Percentiles rank a stretch among this genome's conserved stretches.
phyloP scores from a whole-genome alignment of 2,113 vertebrate species.

The Anas platyrhynchos region DNA sequence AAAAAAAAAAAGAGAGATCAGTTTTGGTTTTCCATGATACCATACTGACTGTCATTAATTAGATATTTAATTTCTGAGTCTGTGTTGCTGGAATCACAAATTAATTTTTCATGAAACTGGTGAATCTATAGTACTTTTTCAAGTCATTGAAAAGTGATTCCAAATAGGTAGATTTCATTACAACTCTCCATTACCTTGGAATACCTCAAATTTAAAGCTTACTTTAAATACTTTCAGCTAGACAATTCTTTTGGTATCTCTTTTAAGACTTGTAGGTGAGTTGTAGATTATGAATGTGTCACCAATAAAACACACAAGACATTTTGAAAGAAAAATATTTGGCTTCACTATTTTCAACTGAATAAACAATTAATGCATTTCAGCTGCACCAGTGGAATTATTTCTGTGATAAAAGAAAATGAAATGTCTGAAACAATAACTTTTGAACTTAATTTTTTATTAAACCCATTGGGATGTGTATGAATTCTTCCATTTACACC shows the following conservation, averaged over 20 bases:
- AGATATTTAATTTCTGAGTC: conserved; percentile 47
- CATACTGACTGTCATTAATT: conserved; percentile 26
- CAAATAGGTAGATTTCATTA: background rate
- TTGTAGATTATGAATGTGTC: background rate
- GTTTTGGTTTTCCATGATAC: conserved; percentile 30
- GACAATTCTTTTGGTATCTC: background rate
- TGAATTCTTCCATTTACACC: background rate
- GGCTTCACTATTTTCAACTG: background rate
- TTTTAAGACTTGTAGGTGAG: background rate
- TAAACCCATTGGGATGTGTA: background rate
- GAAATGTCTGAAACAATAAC: background rate
- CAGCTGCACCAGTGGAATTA: background rate
- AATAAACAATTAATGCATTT: background rate
- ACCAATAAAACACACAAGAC: background rate
- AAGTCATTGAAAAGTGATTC: background rate
- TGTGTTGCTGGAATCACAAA: conserved; percentile 25
- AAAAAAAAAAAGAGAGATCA: background rate
- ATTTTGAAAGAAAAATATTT: background rate
- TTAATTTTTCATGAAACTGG: background rate
- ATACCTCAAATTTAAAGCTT: background rate
- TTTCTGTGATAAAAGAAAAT: background rate
- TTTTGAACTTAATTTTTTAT: background rate
- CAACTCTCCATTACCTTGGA: background rate
- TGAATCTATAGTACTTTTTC: background rate
- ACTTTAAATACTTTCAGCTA: background rate